Base-by-base conservation (phyloP, 2,797 vertebrate genomes). In the Astyanax mexicanus region DNA sequence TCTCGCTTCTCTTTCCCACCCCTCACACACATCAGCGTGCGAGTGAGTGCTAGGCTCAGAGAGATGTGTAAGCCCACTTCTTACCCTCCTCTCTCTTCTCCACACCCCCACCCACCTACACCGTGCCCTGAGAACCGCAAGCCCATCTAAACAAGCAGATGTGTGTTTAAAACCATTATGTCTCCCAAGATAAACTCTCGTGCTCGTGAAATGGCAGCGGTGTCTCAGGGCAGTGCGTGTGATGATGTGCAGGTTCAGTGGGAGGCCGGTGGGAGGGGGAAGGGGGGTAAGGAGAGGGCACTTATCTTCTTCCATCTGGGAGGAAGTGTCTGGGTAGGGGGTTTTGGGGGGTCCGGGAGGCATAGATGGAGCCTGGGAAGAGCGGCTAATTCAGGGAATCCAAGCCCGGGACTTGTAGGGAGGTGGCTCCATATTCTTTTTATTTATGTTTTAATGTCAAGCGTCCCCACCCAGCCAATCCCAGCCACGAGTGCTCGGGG, bases 191-290 rank as follows among this genome's bases (percentile, higher is more conserved):
- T 92, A 89, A 93, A 92, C 87, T 85, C 47, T 21, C 0, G 67
- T 77, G 84, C 81, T 78, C 66, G 84, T 86, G 83, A 90, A 89
- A 91, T 84, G 83, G 86, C 83, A 88, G 81, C 37, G 75, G 85
- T 83, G 83, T 84, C 81, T 86, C 73, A 60, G 88, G 88, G 86
- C 69, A 4, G 84, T 58, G 57, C 80, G 25, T 64, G 84, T 91
- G 91, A 93, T 87, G 89, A 91, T 92, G 90, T 91, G 89, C 91
- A 93, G 91, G 90, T 91, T 91, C 86, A 84, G 87, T 74, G 81
- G 66, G 57, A 71, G 54, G 54, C 44, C 27, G 54, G 38, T 21
- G 32, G 32, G 29, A 21, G 23, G 64, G 38, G 35, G 61, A 61
- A 57, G 32, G 32, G 40, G 49, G 70, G 40, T 9, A 47, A 81